Conservation (phyloP, 2,113 vertebrate species). For the Myrmophylax atrothorax region DNA sequence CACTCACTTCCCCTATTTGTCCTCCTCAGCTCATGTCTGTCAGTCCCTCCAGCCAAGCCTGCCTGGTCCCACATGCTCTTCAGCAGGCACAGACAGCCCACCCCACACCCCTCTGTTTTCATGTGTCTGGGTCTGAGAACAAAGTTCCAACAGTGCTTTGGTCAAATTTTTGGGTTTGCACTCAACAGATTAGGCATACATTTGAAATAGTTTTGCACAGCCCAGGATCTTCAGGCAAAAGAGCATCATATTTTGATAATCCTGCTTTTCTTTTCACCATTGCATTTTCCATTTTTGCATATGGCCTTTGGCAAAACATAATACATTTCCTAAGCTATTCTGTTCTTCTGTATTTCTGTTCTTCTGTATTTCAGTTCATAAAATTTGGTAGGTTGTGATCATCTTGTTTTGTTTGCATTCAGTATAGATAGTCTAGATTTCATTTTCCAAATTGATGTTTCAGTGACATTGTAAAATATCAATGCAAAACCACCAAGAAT, state of each 20-base stretch:
- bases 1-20: neutral
- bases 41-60: neutral
- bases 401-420: neutral
- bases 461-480: neutral
- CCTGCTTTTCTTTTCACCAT: neutral
- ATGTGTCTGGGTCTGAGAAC: neutral
- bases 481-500: neutral
- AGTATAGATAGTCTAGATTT: neutral
- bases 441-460: neutral
- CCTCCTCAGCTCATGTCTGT: neutral
- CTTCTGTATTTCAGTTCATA: neutral
- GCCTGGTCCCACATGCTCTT: neutral
- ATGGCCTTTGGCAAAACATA: neutral
- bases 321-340: neutral
- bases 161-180: neutral
- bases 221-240: neutral
- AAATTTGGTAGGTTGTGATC: neutral
- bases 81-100: fast-evolving
- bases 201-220: neutral
- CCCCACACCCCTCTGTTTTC: neutral
- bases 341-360: neutral
- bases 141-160: neutral
- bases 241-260: fast-evolving
- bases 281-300: neutral
- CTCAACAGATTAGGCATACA: neutral